Conservation (phyloP, 2,888 invertebrate species). For the Aphidoletes aphidimyza region DNA sequence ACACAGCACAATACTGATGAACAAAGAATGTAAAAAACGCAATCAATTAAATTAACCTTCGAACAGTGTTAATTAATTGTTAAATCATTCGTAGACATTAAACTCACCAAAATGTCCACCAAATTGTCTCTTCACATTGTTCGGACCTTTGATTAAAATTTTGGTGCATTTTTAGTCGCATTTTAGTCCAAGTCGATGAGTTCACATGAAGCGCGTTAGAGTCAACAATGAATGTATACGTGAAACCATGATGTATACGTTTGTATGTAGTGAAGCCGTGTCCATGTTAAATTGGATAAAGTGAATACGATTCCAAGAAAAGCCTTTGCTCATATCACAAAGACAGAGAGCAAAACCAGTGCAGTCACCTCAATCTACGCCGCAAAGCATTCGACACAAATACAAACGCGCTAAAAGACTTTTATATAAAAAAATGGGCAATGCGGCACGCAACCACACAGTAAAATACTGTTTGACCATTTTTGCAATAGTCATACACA, state of each 20-base stretch:
- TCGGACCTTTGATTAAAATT: not conserved
- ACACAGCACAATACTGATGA: not conserved
- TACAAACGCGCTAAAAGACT: too few relatives aligned
- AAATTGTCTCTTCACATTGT: not conserved
- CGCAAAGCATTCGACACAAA: not conserved
- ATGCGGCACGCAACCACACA: too few relatives aligned
- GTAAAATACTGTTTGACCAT: not conserved
- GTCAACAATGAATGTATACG: not conserved
- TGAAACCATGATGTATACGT: not conserved
- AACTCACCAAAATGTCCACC: not conserved
- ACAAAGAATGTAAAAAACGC: not conserved
- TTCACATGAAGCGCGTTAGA: too few relatives aligned
- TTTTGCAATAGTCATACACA: not conserved
- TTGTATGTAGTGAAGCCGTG: not conserved
- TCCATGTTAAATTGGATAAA: not conserved
- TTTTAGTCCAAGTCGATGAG: not conserved
- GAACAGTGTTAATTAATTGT: not conserved
- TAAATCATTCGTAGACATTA: not conserved
- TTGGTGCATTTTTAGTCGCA: not conserved
- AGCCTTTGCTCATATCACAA: not conserved
- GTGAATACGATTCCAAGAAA: not conserved
- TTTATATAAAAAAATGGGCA: too few relatives aligned
- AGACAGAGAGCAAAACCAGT: not conserved
- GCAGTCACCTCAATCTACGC: not conserved
- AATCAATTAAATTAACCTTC: not conserved